Evolutionary conservation across 2,888 invertebrate species (phyloP), one percentile per base, ranked within the genome.

Genomic region (Saturnia pavonia): DNA sequence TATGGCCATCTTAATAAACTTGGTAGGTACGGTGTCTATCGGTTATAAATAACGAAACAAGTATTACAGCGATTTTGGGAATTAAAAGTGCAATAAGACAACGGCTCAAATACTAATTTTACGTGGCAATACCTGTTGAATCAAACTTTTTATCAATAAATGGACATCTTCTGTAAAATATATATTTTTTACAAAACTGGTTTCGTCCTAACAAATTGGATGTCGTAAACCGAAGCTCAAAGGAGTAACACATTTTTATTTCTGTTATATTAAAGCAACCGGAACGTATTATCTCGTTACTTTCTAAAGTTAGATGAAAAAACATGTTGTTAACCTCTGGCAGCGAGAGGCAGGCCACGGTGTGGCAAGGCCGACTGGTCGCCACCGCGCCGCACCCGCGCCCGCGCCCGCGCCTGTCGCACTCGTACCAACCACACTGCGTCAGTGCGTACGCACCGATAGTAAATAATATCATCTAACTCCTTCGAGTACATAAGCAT

Each of bases 221-320:
- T 27, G 76, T 75, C 72, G 43, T 70, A 73, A 69, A 70, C n/a
- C 22, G 48, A 67, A 72, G 72, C 71, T 73, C 66, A 72, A 72
- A 71, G 68, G 67, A 70, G 70, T 72, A 69, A 70, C 71, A 69
- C 42, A 51, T 68, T 57, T 71, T 73, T 73, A 70, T 70, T 70
- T 70, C 34, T 71, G 65, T 63, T 27, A 68, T 63, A 68, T 68
- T 68, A 69, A 40, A 57, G 63, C 57, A 65, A 68, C 72, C 74
- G 78, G 74, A 78, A 79, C 77, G 82, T 85, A 82, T 86, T 86
- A 87, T 89, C 86, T 87, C 77, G 85, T 88, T 91, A 92, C 93
- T 93, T 93, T 94, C 93, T 93, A 93, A 92, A 92, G 88, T 89
- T 90, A 89, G 90, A 91, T 90, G 84, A 89, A 89, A 89, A 91